Evolutionary conservation across 1,140 invertebrate species (phyloP).

Genomic region (Teleopsis dalmanni): DNA sequence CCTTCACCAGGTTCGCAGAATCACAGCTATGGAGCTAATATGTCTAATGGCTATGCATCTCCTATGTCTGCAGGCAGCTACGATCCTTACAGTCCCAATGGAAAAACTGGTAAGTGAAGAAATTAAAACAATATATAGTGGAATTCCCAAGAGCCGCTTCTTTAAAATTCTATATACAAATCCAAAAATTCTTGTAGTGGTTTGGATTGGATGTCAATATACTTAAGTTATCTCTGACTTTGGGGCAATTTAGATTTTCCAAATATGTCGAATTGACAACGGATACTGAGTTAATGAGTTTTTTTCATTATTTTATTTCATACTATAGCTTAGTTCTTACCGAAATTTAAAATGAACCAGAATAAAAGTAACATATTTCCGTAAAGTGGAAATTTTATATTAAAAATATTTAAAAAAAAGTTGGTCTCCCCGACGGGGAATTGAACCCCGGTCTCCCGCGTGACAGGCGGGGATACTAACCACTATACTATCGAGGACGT

Average conservation of each 20-base stretch:
- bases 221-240: no score
- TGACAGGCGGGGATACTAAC: slow-evolving; percentile 42
- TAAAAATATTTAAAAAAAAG: not conserved
- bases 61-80: slow-evolving; percentile 75
- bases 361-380: not conserved
- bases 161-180: no score
- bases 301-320: no score
- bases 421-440: slow-evolving; percentile 34
- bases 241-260: no score
- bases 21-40: slow-evolving; percentile 49
- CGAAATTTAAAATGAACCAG: no score
- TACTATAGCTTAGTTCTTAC: no score
- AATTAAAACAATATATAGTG: not conserved
- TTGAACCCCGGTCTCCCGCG: slow-evolving; percentile 43
- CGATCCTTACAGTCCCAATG: slow-evolving; percentile 77
- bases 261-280: no score
- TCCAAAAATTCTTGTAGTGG: no score
- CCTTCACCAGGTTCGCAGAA: slow-evolving; percentile 52
- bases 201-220: no score
- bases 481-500: slow-evolving; percentile 40
- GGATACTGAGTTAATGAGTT: no score
- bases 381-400: not conserved
- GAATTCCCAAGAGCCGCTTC: no score
- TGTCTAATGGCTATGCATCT: slow-evolving; percentile 73
- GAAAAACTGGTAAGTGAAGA: slow-evolving; percentile 66